phyloP scores from a whole-genome alignment of 2,797 vertebrate genomes.

The Clarias fuscus region DNA sequence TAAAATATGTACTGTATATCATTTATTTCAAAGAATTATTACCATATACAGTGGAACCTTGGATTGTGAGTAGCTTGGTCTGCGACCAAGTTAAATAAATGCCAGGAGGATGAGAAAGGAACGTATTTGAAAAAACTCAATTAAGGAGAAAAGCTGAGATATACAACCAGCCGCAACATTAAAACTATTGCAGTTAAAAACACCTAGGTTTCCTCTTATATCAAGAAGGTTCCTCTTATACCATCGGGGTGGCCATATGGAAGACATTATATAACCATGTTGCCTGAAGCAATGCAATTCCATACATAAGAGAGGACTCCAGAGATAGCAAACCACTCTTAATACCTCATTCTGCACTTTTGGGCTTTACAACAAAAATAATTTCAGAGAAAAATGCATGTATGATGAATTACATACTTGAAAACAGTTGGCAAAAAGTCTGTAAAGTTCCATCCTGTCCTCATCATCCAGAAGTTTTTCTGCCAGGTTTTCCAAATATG shows the following conservation, averaged over 20 bases:
- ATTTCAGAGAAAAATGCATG: not conserved
- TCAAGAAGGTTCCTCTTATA: too few relatives aligned
- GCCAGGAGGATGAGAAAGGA: too few relatives aligned
- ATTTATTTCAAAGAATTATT: not conserved
- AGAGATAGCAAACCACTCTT: not conserved
- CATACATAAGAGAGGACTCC: not conserved
- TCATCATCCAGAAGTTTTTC: slow-evolving; percentile 63
- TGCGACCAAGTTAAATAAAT: too few relatives aligned
- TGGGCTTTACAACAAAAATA: not conserved
- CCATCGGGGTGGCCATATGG: not conserved
- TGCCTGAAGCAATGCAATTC: not conserved
- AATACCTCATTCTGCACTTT: not conserved
- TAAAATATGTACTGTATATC: not conserved
- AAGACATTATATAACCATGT: not conserved
- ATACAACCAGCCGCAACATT: too few relatives aligned
- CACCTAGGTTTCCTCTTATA: too few relatives aligned
- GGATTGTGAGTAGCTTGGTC: too few relatives aligned
- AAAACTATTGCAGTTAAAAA: too few relatives aligned
- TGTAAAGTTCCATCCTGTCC: slow-evolving; percentile 72
- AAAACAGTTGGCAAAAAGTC: slow-evolving; percentile 77
- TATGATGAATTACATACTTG: slow-evolving; percentile 62
- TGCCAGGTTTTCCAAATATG: slow-evolving; percentile 68
- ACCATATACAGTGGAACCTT: too few relatives aligned
- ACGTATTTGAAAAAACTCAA: too few relatives aligned
- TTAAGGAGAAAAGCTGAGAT: too few relatives aligned